These are phyloP conservation scores for Tokudaia tokunoshimensis DNA, from an alignment of 2,797 vertebrate genomes.

Conservation along the genomic window DNA sequence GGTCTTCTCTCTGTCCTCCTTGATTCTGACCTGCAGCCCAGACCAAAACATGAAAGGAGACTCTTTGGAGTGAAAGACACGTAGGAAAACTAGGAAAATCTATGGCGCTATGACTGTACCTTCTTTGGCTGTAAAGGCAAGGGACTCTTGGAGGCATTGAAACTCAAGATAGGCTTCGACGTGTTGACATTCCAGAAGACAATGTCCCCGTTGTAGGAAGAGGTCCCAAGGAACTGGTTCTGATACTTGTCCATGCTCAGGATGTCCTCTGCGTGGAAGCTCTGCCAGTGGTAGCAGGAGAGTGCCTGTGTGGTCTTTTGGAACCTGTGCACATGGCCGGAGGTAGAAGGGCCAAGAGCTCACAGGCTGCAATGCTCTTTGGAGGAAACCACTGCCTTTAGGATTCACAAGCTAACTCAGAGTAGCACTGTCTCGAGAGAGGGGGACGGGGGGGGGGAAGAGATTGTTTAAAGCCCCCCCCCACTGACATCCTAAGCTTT, in stretches of 20 bases:
- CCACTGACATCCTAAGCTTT: neutral
- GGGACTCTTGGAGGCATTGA: constrained; percentile 81
- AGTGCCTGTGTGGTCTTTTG: constrained; percentile 70
- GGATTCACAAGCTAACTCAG: neutral
- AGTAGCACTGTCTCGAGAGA: neutral
- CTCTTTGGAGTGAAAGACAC: neutral
- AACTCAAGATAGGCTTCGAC: constrained; percentile 76
- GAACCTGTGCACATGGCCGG: constrained; percentile 72
- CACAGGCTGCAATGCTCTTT: neutral
- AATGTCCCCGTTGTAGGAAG: constrained; percentile 84
- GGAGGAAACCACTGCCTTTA: neutral
- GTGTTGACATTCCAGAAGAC: constrained; percentile 80
- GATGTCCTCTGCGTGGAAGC: constrained; percentile 84
- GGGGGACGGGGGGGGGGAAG: neutral
- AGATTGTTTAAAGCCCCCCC: neutral
- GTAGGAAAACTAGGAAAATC: neutral
- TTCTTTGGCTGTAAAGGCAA: constrained; percentile 70
- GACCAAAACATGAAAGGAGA: neutral
- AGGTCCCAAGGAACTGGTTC: constrained; percentile 84
- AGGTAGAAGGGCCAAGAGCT: neutral
- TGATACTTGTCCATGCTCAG: constrained; percentile 82
- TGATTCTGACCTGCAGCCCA: neutral
- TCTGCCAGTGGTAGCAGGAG: constrained; percentile 82
- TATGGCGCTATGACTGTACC: constrained; percentile 35
- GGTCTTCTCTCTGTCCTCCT: neutral